Conservation (phyloP, 2,113 vertebrate species). For the Amphiprion ocellaris region DNA sequence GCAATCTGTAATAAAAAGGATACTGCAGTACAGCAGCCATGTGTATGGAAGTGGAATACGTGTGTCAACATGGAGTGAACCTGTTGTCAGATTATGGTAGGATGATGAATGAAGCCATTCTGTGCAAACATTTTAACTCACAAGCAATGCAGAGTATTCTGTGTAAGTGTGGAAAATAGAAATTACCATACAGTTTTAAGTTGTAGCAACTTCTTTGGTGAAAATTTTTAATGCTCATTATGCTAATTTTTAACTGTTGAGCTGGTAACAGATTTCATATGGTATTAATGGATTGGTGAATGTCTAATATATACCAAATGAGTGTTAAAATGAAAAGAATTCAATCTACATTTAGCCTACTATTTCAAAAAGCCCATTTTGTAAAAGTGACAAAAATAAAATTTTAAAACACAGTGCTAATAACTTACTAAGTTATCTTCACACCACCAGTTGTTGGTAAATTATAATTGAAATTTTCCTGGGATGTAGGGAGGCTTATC, state of each 20-base stretch:
- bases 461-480: too few relatives aligned
- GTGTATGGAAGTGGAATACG: not conserved
- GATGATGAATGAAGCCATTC: not conserved
- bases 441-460: too few relatives aligned
- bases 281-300: not conserved
- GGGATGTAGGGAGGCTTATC: too few relatives aligned
- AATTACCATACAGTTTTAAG: too few relatives aligned
- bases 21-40: slow-evolving; percentile 3
- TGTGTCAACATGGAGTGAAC: not conserved
- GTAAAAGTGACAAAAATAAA: too few relatives aligned
- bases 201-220: not conserved
- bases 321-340: too few relatives aligned
- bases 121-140: not conserved
- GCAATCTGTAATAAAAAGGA: slow-evolving; percentile 38
- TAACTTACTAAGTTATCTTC: too few relatives aligned
- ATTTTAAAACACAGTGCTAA: too few relatives aligned
- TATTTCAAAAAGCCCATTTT: too few relatives aligned
- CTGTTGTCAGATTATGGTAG: not conserved
- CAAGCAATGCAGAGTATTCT: not conserved
- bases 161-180: not conserved
- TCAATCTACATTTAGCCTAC: too few relatives aligned
- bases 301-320: not conserved
- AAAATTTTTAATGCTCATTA: not conserved
- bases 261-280: not conserved
- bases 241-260: not conserved